Base-by-base conservation (phyloP, 2,888 invertebrate species). In the Hybos culiciformis region DNA sequence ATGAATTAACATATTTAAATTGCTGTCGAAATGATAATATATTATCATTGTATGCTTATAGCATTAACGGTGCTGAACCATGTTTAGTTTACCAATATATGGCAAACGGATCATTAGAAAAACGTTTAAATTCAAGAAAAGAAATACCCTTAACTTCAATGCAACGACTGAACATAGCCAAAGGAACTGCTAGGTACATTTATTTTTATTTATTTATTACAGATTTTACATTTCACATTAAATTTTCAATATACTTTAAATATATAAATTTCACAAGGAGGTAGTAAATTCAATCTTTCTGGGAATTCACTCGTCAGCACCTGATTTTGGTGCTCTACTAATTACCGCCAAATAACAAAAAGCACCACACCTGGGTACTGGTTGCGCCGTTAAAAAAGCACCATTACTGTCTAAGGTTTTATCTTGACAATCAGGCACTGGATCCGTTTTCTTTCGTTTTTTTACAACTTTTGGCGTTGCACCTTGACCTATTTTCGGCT, bases 31-130 rank as follows among this genome's bases (percentile, higher is more conserved):
- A 94, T 59, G 90, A 92, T 58, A 92, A 94, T 58, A 84, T 96
- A 50, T 69, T 94, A 39, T 82, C 88, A 0, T 62, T 93, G 4
- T 91, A 92, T 56, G 93, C 88, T 2, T 91, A 81, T 56, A 84
- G 86, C 54, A 69, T 82, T 32, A 62, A 63, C 43, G 64, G 83
- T 1, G 73, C 75, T 3, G 82, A 86, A 55, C 85, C 90, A 0
- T 94, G 94, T 62, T 66, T 96, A 4, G 82, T 96, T 0, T 96
- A 94, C 63, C 91, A 94, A 59, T 78, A 83, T 51, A 93, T 97
- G 92, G 71, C 77, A 1, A 92, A 92, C 39, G 94, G 96, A 0
- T 91, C 92, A 0, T 62, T 97, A 43, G 93, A 94, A 58, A 82
- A 86, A 52, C 69, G 90, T 42, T 66, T 96, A 46, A 66, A 61